Percentiles rank a stretch among this genome's conserved stretches.
Conservation (phyloP, 2,797 vertebrate species). For the Mionectes olivaceus region DNA sequence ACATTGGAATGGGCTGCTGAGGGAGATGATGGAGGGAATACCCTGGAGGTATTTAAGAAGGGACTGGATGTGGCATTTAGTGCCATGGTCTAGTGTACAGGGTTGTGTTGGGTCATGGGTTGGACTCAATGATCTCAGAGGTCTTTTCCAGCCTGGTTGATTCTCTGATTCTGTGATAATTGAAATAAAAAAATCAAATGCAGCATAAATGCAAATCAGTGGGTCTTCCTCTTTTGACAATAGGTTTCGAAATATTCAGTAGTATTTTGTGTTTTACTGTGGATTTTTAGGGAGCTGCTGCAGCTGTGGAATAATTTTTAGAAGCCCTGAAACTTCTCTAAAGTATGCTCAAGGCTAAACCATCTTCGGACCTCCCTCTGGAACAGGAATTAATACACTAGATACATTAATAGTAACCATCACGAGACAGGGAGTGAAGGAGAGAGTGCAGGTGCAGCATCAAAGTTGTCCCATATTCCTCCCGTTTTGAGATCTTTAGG, state of each 20-base stretch:
- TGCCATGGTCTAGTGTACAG: no score
- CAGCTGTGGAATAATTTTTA: background rate
- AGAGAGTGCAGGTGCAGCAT: background rate
- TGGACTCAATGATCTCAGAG: no score
- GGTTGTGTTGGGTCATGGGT: no score
- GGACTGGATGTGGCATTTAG: no score
- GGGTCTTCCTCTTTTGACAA: accelerated
- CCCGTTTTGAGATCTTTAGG: background rate
- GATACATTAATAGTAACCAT: background rate
- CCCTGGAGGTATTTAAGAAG: no score
- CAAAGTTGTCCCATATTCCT: background rate
- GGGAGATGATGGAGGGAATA: no score
- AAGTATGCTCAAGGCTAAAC: background rate
- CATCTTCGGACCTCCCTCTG: background rate
- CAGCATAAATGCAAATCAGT: background rate
- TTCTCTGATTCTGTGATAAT: background rate
- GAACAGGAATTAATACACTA: background rate
- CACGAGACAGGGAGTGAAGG: background rate
- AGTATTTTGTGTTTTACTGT: background rate
- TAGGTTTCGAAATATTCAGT: background rate
- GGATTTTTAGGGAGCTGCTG: background rate
- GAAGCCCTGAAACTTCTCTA: background rate
- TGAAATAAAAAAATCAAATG: background rate
- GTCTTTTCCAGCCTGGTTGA: no score
- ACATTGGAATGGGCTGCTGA: no score